Evolutionary conservation across 2,888 invertebrate genomes (phyloP).

Genomic region (Reticulitermes lucifugus): DNA sequence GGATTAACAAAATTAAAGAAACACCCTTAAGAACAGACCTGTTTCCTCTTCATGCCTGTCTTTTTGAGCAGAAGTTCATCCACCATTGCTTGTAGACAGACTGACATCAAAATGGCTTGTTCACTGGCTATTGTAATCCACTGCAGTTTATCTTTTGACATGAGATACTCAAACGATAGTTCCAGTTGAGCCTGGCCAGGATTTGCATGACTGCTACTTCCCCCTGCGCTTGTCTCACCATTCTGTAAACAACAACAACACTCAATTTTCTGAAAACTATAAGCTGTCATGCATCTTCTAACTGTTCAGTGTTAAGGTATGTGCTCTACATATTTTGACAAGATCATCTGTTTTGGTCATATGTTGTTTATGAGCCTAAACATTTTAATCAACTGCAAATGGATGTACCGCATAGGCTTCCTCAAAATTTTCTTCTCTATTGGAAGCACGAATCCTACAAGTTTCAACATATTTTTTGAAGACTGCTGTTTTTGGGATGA

Average conservation of each 20-base stretch:
- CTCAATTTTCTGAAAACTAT: too few species aligned
- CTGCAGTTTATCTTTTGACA: conserved; percentile 90
- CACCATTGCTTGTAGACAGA: conserved; percentile 94
- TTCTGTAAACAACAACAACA: conserved; percentile 33
- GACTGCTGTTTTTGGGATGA: too few species aligned
- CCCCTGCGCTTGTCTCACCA: conserved; percentile 58
- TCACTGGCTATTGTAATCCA: conserved; percentile 95
- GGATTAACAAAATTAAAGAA: background rate
- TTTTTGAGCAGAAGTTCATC: conserved; percentile 88
- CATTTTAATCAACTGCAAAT: too few species aligned
- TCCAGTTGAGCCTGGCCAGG: conserved; percentile 71
- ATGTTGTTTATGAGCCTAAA: too few species aligned
- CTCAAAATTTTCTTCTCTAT: too few species aligned
- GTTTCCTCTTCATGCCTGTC: conserved; percentile 68
- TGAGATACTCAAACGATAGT: conserved; percentile 94
- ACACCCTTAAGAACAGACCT: conserved; percentile 56
- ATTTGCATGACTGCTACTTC: conserved; percentile 12
- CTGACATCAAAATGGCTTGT: conserved; percentile 95
- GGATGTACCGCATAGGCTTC: too few species aligned
- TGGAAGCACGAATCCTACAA: too few species aligned
- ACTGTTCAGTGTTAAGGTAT: too few species aligned
- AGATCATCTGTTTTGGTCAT: too few species aligned
- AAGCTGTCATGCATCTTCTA: too few species aligned
- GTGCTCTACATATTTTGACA: too few species aligned
- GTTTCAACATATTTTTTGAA: too few species aligned